Evolutionary conservation across 2,113 vertebrate species (phyloP), one percentile per base, ranked within the genome.

Genomic region (Forbesichthys agassizii): DNA sequence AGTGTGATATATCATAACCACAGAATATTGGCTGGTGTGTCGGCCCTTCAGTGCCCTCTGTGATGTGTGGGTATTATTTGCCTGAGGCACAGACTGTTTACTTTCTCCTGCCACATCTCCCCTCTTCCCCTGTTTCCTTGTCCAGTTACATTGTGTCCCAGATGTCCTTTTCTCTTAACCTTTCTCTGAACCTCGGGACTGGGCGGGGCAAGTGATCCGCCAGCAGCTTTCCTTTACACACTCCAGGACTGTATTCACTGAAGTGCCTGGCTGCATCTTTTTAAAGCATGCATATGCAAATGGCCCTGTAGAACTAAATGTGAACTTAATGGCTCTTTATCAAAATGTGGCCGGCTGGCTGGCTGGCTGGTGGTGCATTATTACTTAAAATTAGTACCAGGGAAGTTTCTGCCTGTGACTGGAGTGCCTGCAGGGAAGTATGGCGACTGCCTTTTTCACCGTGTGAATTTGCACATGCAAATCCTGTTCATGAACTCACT

Each of bases 101-200:
- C 13, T 5, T 14, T 14, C 10, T 3, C 11, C 10, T 42, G 67
- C 78, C 75, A 78, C 72, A 79, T 74, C 57, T 64, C 48, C 20
- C 58, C 63, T 48, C 53, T 58, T 64, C 33, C 69, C 61, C n/a
- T 55, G 54, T 54, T 48, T 67, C 62, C 59, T 59, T 16, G 54
- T 76, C 82, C 68, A 79, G 68, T 85, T 80, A 70, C 68, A 67
- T 66, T 79, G 67, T 64, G 74, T 78, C 83, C 70, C 75, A 87
- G 80, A 83, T 42, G 64, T 77, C 81, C 78, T 79, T 10, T 79
- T 79, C 77, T 69, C 56, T 65, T 81, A 75, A 79, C 85, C 78
- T 79, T 14, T 14, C 66, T 59, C 20, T 71, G 78, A 88, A 83
- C 86, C 69, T 64, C 68, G 52, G 65, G 20, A 20, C 20, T 20